These are phyloP conservation scores for Prietella phreatophila DNA, from an alignment of 2,113 vertebrate species.

Conservation along the genomic window DNA sequence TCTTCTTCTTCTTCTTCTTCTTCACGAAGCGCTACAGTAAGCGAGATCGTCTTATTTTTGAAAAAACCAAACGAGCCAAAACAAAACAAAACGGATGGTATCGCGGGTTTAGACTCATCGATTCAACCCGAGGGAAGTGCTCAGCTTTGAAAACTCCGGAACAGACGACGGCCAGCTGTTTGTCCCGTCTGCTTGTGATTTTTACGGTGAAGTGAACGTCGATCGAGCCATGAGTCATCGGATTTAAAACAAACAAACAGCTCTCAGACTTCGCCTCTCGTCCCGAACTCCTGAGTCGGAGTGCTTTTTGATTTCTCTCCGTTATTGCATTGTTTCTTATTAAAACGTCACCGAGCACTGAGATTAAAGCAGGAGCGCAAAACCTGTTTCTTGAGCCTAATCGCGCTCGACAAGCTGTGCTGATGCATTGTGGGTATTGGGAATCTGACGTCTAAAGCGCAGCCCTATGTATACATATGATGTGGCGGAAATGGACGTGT, in stretches of 20 bases:
- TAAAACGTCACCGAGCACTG: slow-evolving; percentile 6
- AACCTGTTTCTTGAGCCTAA: slow-evolving; percentile 9
- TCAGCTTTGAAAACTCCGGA: background rate
- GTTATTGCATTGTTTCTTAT: slow-evolving; percentile 3
- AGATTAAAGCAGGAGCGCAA: background rate
- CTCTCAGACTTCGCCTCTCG: background rate
- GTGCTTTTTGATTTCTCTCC: no score
- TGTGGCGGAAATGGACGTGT: background rate
- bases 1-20: background rate
- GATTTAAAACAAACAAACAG: background rate
- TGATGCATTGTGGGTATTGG: background rate
- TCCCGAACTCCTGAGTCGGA: background rate
- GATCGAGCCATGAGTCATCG: slow-evolving; percentile 8
- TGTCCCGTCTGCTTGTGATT: background rate
- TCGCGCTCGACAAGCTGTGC: background rate
- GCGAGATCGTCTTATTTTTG: background rate
- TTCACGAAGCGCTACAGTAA: background rate
- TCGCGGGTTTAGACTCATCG: background rate
- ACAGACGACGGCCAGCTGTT: slow-evolving; percentile 5
- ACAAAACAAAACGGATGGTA: background rate
- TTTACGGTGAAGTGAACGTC: background rate
- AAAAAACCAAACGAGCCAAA: no score
- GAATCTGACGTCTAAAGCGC: background rate
- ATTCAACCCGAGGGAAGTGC: background rate
- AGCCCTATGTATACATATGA: background rate